Evolutionary conservation across 2,113 vertebrate species (phyloP).

Genomic region (Silurus asotus): DNA sequence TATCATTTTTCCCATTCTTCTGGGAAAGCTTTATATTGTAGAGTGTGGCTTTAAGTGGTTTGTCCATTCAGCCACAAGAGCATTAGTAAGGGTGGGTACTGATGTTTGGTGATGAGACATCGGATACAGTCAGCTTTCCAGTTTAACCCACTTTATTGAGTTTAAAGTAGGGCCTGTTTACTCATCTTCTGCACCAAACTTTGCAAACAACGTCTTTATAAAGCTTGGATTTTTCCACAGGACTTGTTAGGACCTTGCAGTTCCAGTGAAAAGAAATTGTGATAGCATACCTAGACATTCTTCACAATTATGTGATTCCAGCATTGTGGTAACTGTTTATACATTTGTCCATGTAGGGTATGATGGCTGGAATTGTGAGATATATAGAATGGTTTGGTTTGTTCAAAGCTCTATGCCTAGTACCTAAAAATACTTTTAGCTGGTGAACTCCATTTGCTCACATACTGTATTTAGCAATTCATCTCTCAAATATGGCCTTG

Average conservation of each 20-base stretch:
- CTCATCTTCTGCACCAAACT: background rate
- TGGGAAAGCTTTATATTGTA: background rate
- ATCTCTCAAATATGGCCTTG: conserved; percentile 17
- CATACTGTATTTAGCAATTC: background rate
- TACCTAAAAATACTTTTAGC: conserved; percentile 34
- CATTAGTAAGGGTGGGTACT: background rate
- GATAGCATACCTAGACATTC: background rate
- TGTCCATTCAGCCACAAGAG: background rate
- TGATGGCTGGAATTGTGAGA: background rate
- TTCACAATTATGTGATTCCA: background rate
- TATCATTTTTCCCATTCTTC: background rate
- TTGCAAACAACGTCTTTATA: background rate
- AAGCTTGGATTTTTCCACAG: background rate
- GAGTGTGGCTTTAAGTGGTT: background rate
- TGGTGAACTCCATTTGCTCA: conserved; percentile 13
- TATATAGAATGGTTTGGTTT: background rate
- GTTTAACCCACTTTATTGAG: background rate
- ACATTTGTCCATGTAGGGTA: background rate
- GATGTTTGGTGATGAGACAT: background rate
- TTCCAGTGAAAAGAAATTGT: background rate
- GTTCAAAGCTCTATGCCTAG: background rate
- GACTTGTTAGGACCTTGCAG: background rate
- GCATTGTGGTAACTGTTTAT: background rate
- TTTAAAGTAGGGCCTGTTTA: background rate
- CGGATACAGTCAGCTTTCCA: background rate